A percentile compares a stretch with the other conserved stretches of the same genome.
Evolutionary conservation across 2,797 vertebrate species (phyloP).

Genomic region (Avahi laniger): DNA sequence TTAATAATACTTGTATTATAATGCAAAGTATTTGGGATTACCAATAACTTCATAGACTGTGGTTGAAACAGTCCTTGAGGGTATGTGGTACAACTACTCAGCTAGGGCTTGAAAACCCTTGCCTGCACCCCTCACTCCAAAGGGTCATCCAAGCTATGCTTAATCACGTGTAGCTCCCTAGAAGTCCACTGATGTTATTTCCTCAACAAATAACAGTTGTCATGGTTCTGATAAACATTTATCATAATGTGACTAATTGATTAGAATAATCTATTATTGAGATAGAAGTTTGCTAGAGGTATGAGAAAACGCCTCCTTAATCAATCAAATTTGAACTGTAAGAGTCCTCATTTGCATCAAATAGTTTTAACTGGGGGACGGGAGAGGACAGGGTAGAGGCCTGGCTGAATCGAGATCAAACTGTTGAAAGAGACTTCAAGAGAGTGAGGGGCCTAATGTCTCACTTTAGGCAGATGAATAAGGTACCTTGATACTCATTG

Average conservation of each 20-base stretch:
- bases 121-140: neutral
- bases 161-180: neutral
- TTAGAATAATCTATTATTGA: conserved; percentile 62
- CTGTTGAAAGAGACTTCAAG: conserved; percentile 4
- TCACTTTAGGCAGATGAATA: neutral
- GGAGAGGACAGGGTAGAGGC: neutral
- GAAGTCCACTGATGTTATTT: conserved; percentile 46
- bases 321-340: conserved; percentile 46
- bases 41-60: neutral
- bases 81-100: neutral
- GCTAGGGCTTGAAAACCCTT: neutral
- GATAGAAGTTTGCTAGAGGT: conserved; percentile 56
- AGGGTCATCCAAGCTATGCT: neutral
- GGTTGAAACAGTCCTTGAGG: neutral
- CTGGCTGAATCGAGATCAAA: neutral
- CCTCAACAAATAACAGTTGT: conserved; percentile 42
- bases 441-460: neutral
- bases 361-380: conserved; percentile 36
- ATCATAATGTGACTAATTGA: conserved; percentile 63
- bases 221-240: conserved; percentile 58
- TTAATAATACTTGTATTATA: conserved; percentile 20
- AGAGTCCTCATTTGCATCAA: conserved; percentile 25
- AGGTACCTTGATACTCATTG: neutral
- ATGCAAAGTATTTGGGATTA: conserved; percentile 34
- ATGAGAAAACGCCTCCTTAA: conserved; percentile 40